Evolutionary conservation across 2,797 vertebrate genomes (phyloP), one percentile per base, ranked within the genome.

Genomic region (Borostomias antarcticus): DNA sequence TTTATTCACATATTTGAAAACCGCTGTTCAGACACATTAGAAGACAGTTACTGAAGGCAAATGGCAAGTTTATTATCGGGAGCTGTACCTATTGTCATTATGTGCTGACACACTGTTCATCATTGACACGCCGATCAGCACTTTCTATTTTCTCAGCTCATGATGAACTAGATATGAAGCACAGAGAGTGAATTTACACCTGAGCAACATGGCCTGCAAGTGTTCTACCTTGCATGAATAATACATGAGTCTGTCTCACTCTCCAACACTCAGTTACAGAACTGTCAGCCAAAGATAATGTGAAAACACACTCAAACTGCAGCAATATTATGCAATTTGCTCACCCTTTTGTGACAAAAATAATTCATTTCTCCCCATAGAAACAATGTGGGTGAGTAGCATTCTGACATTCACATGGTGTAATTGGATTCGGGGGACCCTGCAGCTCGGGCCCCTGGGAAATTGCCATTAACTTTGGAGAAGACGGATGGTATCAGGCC

Each of bases 351-450:
- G 15, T 7, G 15, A 29, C 29, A 33, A 56, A 33, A 56, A 19
- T 10, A 37, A 58, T 37, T 23, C 33, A 25, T 37, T 45, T 58
- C 28, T n/a, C 47, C 25, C 43, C 29, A 43, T 29, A 6, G 15
- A 50, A 47, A 54, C 8, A 30, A 17, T 23, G 48, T 17, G 10
- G 11, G 32, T 37, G 17, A 17, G 37, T 21, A 57, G 30, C 13
- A 57, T 57, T 66, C 19, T 10, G 33, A 58, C 32, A 58, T 40
- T 58, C 57, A 13, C 7, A 15, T 17, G 28, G 2, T 15, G 25
- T 77, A 73, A 73, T 58, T 70, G 75, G 64, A 65, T 68, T 73
- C 58, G 57, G 56, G n/a, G 33, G 21, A n/a, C 2, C 25, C 25
- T 17, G 53, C 53, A 28, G 47, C 60, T 9, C 10, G 62, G 50